Evolutionary conservation across 2,888 invertebrate genomes (phyloP), one percentile per base, ranked within the genome.

Genomic region (Yponomeuta sedellus): DNA sequence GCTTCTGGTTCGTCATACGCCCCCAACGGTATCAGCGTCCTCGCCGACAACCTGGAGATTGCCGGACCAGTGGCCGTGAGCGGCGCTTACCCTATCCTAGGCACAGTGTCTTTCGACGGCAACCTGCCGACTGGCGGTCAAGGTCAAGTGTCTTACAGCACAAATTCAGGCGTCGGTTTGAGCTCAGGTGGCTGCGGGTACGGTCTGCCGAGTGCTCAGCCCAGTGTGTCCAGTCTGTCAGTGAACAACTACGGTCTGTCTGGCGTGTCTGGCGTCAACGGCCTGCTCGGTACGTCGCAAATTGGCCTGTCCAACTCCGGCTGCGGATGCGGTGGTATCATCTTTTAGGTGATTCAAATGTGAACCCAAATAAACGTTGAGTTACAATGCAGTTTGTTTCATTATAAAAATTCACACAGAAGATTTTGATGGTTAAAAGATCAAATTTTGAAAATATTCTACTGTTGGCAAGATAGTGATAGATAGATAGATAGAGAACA

Each of bases 31-130:
- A 28, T 62, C 11, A 62, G 34, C 62, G 11, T 62, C 28, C n/a
- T 62, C n/a, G 62, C 62, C 11, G 62, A 62, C 10, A 62, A 62
- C 62, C 62, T 62, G n/a, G 62, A 62, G 19, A 39, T 62, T 19
- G 34, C 16, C 16, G 62, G 62, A 11, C 62, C 34, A 2, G 34
- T 62, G 10, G 59, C 11, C 20, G 59, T 59, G 22, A 20, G 25
- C 12, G 59, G 59, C 22, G 59, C 59, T 20, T 12, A 22, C 22
- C 59, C 59, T 12, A 22, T 59, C 59, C 59, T 59, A 11, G 20
- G 22, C 20, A 20, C 59, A 12, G 59, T 59, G 22, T 12, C 22
- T 25, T 12, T 20, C 12, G 59, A 11, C 10, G 59, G 59, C 10
- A 25, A 59, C 20, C 20, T 59, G 22, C 59, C 59, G 22, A 20